These are phyloP conservation scores for Limnephilus rhombicus DNA, from an alignment of 2,888 invertebrate genomes.

Conservation along the genomic window DNA sequence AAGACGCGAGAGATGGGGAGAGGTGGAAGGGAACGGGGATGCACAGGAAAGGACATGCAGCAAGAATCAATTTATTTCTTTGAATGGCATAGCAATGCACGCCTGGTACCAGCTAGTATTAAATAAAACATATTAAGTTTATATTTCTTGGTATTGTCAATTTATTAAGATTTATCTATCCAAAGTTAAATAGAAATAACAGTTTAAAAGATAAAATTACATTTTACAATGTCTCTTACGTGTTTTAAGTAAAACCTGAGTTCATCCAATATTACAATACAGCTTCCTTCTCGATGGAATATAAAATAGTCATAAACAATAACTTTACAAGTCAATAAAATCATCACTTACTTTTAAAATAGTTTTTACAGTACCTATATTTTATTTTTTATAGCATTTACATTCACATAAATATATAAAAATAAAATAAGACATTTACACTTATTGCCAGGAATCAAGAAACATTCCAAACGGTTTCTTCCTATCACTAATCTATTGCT, in stretches of 20 bases:
- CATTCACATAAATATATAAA: constrained; percentile 66
- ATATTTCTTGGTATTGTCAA: constrained; percentile 66
- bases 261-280: constrained; percentile 46
- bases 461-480: constrained; percentile 17
- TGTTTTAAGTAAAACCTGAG: constrained; percentile 54
- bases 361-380: constrained; percentile 60
- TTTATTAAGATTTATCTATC: constrained; percentile 64
- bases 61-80: no score
- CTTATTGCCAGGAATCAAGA: constrained; percentile 16
- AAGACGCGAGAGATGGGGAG: no score
- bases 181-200: constrained; percentile 64
- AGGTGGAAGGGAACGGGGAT: no score
- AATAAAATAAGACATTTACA: constrained; percentile 65
- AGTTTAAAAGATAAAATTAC: constrained; percentile 58
- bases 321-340: constrained; percentile 65
- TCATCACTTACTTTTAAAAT: constrained; percentile 59
- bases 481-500: not conserved
- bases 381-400: constrained; percentile 66
- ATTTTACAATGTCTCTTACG: constrained; percentile 60
- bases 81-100: no score
- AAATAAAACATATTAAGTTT: constrained; percentile 50
- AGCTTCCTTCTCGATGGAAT: constrained; percentile 22
- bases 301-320: constrained; percentile 61
- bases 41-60: no score
- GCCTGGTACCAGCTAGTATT: no score